Evolutionary conservation across 2,113 vertebrate species (phyloP).

Genomic region (Ageneiosus marmoratus): DNA sequence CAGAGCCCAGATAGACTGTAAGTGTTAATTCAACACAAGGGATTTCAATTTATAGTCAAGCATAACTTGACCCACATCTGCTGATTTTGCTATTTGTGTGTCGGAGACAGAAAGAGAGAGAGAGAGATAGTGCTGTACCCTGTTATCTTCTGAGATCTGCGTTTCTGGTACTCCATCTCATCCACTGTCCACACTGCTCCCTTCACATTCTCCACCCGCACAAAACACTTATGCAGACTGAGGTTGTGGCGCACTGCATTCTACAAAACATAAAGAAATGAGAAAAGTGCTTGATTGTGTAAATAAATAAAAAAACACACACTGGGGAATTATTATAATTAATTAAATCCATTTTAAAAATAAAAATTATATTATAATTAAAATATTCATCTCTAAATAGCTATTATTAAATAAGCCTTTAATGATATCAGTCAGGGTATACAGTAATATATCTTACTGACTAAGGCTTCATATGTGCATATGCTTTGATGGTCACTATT

Average conservation of each 20-base stretch:
- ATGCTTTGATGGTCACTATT: conserved; percentile 8
- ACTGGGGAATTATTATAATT: not conserved
- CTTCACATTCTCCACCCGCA: conserved; percentile 99
- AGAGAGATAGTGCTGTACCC: conserved; percentile 74
- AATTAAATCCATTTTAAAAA: not conserved
- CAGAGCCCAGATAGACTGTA: not conserved
- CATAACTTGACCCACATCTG: not conserved
- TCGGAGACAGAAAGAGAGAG: not conserved
- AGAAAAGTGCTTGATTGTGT: not conserved
- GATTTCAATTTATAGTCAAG: not conserved
- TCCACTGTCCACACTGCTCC: conserved; percentile 99
- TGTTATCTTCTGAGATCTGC: conserved; percentile 99
- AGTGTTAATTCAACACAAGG: conserved; percentile 2
- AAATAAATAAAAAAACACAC: not conserved
- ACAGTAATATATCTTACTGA: conserved; percentile 12
- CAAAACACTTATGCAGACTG: conserved; percentile 99
- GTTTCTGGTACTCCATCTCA: conserved; percentile 98
- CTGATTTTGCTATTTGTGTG: not conserved
- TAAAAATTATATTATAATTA: not conserved
- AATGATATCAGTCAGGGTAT: not conserved
- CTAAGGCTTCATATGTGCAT: not conserved
- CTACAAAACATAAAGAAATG: conserved; percentile 67
- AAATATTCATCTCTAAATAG: not conserved
- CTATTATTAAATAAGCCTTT: not conserved
- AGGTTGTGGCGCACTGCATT: conserved; percentile 99